These are phyloP conservation scores for Forbesichthys agassizii DNA, from an alignment of 2,113 vertebrate genomes.

Conservation along the genomic window DNA sequence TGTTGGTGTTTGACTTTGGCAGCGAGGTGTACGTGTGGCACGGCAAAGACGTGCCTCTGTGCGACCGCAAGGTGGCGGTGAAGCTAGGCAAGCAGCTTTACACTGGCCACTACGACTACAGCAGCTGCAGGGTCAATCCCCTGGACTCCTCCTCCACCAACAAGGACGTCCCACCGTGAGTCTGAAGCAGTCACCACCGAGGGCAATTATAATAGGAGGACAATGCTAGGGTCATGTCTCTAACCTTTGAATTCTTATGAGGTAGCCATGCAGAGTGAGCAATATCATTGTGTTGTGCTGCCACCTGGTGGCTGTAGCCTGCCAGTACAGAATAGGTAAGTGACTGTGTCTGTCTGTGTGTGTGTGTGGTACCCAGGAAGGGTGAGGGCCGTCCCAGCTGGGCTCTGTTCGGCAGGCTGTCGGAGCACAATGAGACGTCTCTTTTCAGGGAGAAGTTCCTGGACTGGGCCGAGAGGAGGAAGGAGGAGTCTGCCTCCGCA, in stretches of 20 bases:
- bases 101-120: conserved; percentile 76
- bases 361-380: conserved; percentile 56
- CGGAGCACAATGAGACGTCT: conserved; percentile 82
- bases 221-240: not conserved
- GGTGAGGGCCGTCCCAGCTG: conserved; percentile 78
- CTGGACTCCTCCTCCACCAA: conserved; percentile 69
- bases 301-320: conserved; percentile 38
- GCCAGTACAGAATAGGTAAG: conserved; percentile 10
- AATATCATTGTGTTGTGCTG: conserved; percentile 24
- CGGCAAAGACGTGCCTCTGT: conserved; percentile 79
- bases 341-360: not conserved
- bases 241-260: not conserved
- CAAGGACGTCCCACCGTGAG: conserved; percentile 70
- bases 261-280: not conserved
- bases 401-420: conserved; percentile 79
- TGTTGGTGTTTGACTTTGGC: conserved; percentile 82
- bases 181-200: not conserved
- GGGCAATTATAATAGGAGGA: not conserved
- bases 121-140: conserved; percentile 76
- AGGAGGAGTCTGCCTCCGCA: conserved; percentile 57
- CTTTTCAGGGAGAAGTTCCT: conserved; percentile 84
- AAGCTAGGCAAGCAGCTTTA: conserved; percentile 81
- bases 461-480: conserved; percentile 79
- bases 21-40: conserved; percentile 81
- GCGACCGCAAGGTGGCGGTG: conserved; percentile 78